phyloP scores from a whole-genome alignment of 2,113 vertebrate genomes.

The Ciconia stormi region DNA sequence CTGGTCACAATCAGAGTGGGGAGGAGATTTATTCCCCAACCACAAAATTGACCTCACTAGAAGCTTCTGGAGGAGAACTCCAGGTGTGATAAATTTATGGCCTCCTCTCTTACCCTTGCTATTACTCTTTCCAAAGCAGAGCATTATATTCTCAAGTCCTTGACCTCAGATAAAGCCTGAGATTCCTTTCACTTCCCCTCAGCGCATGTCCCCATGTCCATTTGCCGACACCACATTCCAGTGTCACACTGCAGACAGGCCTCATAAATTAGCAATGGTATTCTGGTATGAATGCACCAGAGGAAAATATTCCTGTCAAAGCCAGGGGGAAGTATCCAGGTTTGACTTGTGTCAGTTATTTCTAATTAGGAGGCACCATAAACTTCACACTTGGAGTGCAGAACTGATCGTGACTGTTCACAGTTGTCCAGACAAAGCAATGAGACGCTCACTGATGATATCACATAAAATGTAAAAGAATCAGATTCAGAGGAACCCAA shows the following conservation, averaged over 20 bases:
- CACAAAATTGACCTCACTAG: background rate
- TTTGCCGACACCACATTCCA: conserved; percentile 37
- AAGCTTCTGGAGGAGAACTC: conserved; percentile 1
- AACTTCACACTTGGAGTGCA: background rate
- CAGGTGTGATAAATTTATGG: background rate
- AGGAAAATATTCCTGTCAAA: background rate
- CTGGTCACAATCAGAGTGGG: background rate
- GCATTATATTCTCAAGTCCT: conserved; percentile 26
- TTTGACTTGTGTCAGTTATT: background rate
- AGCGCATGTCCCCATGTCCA: background rate
- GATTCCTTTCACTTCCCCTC: conserved; percentile 27
- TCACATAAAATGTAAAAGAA: background rate
- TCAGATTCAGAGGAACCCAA: background rate
- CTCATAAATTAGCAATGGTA: conserved; percentile 27
- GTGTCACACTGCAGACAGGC: background rate
- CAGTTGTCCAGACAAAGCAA: background rate
- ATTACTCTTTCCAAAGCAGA: conserved; percentile 23
- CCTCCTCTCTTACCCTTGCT: background rate
- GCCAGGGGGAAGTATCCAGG: background rate
- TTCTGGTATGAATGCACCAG: background rate
- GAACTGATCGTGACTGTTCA: background rate
- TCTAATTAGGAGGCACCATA: background rate
- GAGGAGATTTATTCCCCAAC: conserved; percentile 4
- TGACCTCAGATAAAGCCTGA: conserved; percentile 7
- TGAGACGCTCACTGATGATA: background rate